These are phyloP conservation scores for Elanoides forficatus DNA, from an alignment of 2,113 vertebrate species.

Conservation along the genomic window DNA sequence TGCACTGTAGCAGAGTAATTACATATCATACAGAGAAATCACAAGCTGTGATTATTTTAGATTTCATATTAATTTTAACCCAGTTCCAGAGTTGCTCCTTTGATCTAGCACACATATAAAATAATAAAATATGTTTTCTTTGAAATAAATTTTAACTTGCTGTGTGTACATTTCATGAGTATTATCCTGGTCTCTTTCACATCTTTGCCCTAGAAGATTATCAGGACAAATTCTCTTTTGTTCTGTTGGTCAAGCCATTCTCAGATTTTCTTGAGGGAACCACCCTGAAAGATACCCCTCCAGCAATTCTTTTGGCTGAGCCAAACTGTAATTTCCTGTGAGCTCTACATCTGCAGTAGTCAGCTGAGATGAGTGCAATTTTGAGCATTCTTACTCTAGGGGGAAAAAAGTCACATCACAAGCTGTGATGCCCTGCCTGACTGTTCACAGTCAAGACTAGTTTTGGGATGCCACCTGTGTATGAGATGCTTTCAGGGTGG, in stretches of 20 bases:
- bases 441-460: neutral
- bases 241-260: neutral
- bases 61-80: neutral
- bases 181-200: neutral
- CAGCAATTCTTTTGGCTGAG: neutral
- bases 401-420: too few species aligned
- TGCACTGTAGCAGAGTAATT: neutral
- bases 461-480: neutral
- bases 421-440: neutral
- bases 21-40: neutral
- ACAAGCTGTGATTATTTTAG: constrained; percentile 10
- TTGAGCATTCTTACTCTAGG: neutral
- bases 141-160: neutral
- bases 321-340: neutral
- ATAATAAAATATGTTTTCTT: constrained; percentile 7
- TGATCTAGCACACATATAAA: neutral
- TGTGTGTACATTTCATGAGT: neutral
- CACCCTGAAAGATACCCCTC: neutral
- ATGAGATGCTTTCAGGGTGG: neutral
- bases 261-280: neutral
- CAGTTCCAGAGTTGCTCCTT: neutral
- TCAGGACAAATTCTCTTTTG: neutral
- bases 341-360: neutral
- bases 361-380: neutral
- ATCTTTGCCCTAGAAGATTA: neutral